Conservation (phyloP, 2,797 vertebrate genomes). For the Tragelaphus oryx region DNA sequence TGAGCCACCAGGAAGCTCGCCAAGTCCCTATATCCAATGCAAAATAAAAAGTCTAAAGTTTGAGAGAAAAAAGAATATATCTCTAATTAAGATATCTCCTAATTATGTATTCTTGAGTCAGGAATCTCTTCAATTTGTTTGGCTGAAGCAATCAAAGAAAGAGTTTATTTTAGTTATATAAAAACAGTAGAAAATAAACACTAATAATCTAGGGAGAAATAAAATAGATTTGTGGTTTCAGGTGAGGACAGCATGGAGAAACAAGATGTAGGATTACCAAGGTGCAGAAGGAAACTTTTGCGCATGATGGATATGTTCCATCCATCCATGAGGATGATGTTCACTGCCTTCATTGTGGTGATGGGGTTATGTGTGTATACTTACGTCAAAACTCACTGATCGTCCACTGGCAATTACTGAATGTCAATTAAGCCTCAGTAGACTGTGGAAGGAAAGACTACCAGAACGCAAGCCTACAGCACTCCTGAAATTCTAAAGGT, state of each 20-base stretch:
- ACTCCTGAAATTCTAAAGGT: neutral
- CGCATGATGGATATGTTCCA: neutral
- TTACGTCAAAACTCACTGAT: neutral
- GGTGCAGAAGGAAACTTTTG: neutral
- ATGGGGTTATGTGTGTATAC: neutral
- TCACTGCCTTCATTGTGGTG: neutral
- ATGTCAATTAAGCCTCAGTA: neutral
- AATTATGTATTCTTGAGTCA: neutral
- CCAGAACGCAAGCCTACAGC: fast-evolving
- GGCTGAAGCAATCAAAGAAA: neutral
- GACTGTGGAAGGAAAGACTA: neutral
- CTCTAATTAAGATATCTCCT: neutral
- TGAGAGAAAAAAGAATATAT: neutral
- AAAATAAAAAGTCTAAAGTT: neutral
- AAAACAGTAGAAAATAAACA: neutral
- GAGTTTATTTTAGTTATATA: neutral
- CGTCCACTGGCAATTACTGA: neutral
- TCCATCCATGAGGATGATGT: neutral
- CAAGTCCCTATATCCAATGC: neutral
- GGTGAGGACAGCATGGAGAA: neutral
- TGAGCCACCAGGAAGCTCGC: neutral
- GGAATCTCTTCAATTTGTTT: neutral
- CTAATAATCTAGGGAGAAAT: neutral
- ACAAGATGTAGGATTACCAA: neutral
- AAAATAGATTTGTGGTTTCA: neutral